Percentiles rank a stretch among this genome's conserved stretches.
phyloP scores from a whole-genome alignment of 2,113 vertebrate genomes.

The Synchiropus splendidus region DNA sequence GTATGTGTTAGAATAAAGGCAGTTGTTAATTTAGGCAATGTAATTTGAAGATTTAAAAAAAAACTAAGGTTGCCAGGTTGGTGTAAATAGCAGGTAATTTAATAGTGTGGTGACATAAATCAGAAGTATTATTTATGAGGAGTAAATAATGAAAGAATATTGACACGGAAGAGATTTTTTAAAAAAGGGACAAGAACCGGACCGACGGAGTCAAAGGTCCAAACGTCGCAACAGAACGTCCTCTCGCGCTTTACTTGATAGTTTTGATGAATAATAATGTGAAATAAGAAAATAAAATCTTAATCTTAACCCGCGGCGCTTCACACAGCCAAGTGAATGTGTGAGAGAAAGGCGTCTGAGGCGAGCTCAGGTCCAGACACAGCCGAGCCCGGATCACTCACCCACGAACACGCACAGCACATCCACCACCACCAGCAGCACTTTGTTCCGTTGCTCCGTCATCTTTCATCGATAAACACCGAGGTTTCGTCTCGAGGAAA shows the following conservation, averaged over 20 bases:
- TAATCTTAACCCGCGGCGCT: background rate
- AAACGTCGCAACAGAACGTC: no score
- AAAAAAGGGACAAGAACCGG: background rate
- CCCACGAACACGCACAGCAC: slow-evolving; percentile 76
- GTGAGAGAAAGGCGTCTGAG: no score
- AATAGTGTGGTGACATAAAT: background rate
- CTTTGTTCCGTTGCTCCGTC: slow-evolving; percentile 64
- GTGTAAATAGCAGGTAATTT: background rate
- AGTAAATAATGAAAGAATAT: background rate
- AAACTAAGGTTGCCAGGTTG: background rate
- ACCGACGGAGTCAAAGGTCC: no score
- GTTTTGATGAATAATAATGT: no score
- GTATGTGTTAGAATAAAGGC: background rate
- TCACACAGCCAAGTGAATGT: no score
- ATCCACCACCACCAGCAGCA: slow-evolving; percentile 74
- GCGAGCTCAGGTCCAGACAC: no score
- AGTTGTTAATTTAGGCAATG: no score
- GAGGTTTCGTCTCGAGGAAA: background rate
- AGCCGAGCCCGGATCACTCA: slow-evolving; percentile 51
- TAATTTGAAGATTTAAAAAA: no score
- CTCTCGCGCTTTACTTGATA: no score
- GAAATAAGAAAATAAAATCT: no score
- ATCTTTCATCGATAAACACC: slow-evolving; percentile 24
- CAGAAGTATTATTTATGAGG: background rate
- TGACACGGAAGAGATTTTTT: background rate